Evolutionary conservation across 2,797 vertebrate genomes (phyloP).

Genomic region (Garrulus glandarius): DNA sequence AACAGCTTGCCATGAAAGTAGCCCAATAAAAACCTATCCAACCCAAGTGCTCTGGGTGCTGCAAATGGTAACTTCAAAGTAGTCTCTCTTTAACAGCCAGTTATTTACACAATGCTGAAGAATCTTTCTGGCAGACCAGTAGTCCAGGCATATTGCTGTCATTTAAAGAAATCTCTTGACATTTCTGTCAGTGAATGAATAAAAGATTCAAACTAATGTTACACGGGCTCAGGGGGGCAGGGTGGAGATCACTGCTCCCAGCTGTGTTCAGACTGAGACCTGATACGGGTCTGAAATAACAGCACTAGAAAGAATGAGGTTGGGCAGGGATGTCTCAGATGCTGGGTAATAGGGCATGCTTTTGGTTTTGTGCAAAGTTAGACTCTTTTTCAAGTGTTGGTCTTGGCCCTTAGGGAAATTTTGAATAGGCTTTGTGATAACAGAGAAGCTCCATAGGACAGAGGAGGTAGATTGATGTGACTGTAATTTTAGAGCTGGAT

Average conservation of each 20-base stretch:
- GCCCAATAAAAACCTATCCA: constrained; percentile 14
- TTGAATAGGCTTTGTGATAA: constrained; percentile 53
- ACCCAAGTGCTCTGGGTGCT: not conserved
- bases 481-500: constrained; percentile 35
- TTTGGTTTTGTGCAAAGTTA: constrained; percentile 56
- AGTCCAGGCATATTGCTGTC: not conserved
- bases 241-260: constrained; percentile 62
- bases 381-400: constrained; percentile 32
- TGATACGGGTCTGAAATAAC: constrained; percentile 56
- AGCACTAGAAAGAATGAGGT: constrained; percentile 12
- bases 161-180: constrained; percentile 35
- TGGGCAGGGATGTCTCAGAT: not conserved
- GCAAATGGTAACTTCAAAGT: constrained; percentile 50
- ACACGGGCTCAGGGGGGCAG: constrained; percentile 15
- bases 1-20: constrained; percentile 34
- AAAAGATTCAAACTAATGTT: constrained; percentile 2
- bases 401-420: constrained; percentile 48
- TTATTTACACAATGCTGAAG: not conserved
- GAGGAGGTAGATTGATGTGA: not conserved
- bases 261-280: constrained; percentile 65
- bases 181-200: constrained; percentile 18
- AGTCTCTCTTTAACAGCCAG: not conserved
- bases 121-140: not conserved
- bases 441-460: not conserved
- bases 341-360: constrained; percentile 40